These are phyloP conservation scores for Jordanella pulchra DNA, from an alignment of 2,797 vertebrate species.

Conservation along the genomic window DNA sequence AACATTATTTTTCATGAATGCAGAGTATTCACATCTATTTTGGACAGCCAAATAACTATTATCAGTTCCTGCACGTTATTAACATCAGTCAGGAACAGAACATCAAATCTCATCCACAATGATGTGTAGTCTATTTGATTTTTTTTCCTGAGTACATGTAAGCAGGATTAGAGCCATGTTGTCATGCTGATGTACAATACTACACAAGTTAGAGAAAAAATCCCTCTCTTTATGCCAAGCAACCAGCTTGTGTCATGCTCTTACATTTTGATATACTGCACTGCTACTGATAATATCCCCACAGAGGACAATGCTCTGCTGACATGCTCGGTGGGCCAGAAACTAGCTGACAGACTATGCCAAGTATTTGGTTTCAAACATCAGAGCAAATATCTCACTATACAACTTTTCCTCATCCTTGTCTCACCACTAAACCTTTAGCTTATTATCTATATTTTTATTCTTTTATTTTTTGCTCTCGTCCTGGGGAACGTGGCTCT, in stretches of 20 bases:
- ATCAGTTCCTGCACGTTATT: conserved; percentile 34
- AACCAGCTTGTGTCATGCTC: conserved; percentile 53
- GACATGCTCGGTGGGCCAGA: conserved; percentile 76
- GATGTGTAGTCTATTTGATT: conserved; percentile 36
- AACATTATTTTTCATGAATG: conserved; percentile 38
- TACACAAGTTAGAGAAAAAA: conserved; percentile 21
- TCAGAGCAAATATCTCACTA: conserved; percentile 72
- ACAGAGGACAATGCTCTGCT: conserved; percentile 66
- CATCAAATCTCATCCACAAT: conserved; percentile 31
- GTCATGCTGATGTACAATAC: conserved; percentile 20
- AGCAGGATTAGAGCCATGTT: conserved; percentile 9
- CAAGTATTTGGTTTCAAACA: conserved; percentile 76
- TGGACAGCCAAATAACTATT: conserved; percentile 38
- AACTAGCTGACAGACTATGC: conserved; percentile 73
- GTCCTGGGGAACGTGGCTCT: conserved; percentile 77
- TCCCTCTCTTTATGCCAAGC: conserved; percentile 37
- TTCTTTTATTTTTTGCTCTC: conserved; percentile 39
- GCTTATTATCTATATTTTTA: conserved; percentile 53
- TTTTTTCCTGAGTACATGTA: conserved; percentile 12
- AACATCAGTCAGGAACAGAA: conserved; percentile 25
- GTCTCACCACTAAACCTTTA: conserved; percentile 69
- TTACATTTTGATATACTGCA: conserved; percentile 65
- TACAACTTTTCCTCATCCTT: conserved; percentile 71
- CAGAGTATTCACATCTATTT: conserved; percentile 38
- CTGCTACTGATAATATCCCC: conserved; percentile 66